These are phyloP conservation scores for Cylloceria caligata DNA, from an alignment of 2,888 invertebrate genomes.

Conservation along the genomic window DNA sequence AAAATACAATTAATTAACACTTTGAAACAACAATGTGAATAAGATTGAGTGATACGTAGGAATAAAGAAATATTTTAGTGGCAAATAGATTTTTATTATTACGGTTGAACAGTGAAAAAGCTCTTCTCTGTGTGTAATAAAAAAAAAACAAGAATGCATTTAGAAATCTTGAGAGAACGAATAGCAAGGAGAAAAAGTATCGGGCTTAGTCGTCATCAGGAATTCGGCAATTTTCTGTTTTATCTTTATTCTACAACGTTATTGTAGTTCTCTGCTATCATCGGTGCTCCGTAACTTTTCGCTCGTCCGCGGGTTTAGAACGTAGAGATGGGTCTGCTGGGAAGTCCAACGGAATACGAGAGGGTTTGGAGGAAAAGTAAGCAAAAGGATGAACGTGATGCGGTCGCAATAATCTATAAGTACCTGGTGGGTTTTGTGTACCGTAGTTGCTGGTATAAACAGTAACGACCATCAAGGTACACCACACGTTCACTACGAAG, in stretches of 20 bases:
- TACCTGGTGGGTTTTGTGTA: constrained; percentile 23
- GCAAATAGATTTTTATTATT: neutral
- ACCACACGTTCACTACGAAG: constrained; percentile 4
- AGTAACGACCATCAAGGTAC: constrained; percentile 14
- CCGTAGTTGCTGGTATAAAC: neutral
- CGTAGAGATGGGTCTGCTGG: neutral
- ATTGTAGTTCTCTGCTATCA: constrained; percentile 3
- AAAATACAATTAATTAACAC: too few relatives aligned
- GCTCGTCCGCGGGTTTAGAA: constrained; percentile 5
- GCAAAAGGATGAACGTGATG: constrained; percentile 39
- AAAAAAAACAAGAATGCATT: neutral
- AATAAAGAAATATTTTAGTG: neutral
- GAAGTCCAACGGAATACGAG: constrained; percentile 21
- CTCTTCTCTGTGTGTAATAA: neutral
- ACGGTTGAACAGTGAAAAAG: neutral
- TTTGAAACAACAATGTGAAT: too few relatives aligned
- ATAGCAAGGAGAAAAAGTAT: neutral
- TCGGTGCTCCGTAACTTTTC: constrained; percentile 5
- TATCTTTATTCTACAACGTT: constrained; percentile 70
- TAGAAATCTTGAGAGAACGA: neutral
- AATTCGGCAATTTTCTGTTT: constrained; percentile 80
- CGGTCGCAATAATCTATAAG: constrained; percentile 42
- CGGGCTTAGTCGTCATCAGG: constrained; percentile 37
- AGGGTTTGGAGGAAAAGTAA: constrained; percentile 37
- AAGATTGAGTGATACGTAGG: too few relatives aligned